A percentile compares a stretch with the other conserved stretches of the same genome.
Conservation (phyloP, 2,113 vertebrate species). For the Trachemys scripta region DNA sequence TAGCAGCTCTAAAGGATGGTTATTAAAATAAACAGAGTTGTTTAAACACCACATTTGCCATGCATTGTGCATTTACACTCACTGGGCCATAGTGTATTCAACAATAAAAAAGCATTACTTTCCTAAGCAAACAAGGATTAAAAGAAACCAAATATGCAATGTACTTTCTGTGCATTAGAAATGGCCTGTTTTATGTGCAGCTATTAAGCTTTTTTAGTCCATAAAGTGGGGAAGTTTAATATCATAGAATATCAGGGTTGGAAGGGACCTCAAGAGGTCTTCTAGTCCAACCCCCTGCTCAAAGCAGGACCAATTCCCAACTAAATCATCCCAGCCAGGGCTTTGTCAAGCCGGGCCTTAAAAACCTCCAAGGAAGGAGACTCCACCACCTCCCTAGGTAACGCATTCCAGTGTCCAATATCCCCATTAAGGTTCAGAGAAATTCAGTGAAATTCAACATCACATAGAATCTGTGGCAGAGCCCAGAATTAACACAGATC, state of each 20-base stretch:
- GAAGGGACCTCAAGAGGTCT: no score
- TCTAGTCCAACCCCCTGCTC: no score
- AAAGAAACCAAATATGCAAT: slow-evolving; percentile 1
- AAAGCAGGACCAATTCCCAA: no score
- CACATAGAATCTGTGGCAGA: background rate
- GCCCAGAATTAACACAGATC: background rate
- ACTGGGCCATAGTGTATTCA: background rate
- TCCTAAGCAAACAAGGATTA: slow-evolving; percentile 47
- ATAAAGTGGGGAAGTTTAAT: no score
- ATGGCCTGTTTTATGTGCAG: background rate
- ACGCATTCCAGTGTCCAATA: background rate
- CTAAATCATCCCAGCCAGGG: no score
- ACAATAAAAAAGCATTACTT: background rate
- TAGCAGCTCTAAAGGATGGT: background rate
- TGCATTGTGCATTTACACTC: background rate
- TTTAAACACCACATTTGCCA: background rate
- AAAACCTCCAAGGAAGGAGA: no score
- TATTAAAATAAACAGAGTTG: slow-evolving; percentile 43
- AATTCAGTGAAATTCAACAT: background rate
- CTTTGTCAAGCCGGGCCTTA: no score
- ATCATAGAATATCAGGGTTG: no score
- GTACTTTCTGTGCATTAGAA: slow-evolving; percentile 3
- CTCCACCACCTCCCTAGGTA: no score
- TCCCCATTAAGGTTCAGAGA: background rate
- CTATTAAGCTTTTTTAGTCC: background rate